A percentile compares a stretch with the other conserved stretches of the same genome.
Conservation (phyloP, 2,888 invertebrate genomes). For the Nymphalis c-album region DNA sequence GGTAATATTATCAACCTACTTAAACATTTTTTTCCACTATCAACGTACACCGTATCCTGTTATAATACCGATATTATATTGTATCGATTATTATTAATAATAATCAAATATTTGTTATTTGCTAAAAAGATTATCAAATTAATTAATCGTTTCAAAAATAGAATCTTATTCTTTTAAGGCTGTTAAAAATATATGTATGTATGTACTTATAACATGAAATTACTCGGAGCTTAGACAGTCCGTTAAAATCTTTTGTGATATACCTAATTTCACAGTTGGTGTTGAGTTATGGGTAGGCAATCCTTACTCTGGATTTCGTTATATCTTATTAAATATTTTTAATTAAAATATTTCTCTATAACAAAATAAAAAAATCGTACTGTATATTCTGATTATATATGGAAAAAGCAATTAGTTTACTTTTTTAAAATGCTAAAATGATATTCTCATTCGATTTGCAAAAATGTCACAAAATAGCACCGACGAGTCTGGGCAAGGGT, state of each 20-base stretch:
- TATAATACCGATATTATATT: too few species aligned
- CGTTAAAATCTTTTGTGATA: slow-evolving; percentile 12
- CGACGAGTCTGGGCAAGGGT: neutral
- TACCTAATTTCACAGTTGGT: slow-evolving; percentile 35
- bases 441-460: neutral
- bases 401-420: too few species aligned
- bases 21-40: too few species aligned
- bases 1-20: too few species aligned
- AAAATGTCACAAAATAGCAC: neutral
- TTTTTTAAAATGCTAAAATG: neutral
- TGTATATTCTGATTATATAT: neutral
- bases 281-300: slow-evolving; percentile 36
- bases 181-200: neutral
- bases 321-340: neutral
- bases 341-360: neutral
- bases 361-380: neutral
- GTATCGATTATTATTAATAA: too few species aligned
- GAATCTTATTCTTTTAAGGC: neutral
- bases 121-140: too few species aligned
- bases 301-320: neutral
- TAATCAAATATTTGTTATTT: too few species aligned
- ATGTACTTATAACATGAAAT: neutral
- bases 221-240: slow-evolving; percentile 6
- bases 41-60: too few species aligned
- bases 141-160: too few species aligned